Evolutionary conservation across 2,888 invertebrate genomes (phyloP).

Genomic region (Eucera pruinosa): DNA sequence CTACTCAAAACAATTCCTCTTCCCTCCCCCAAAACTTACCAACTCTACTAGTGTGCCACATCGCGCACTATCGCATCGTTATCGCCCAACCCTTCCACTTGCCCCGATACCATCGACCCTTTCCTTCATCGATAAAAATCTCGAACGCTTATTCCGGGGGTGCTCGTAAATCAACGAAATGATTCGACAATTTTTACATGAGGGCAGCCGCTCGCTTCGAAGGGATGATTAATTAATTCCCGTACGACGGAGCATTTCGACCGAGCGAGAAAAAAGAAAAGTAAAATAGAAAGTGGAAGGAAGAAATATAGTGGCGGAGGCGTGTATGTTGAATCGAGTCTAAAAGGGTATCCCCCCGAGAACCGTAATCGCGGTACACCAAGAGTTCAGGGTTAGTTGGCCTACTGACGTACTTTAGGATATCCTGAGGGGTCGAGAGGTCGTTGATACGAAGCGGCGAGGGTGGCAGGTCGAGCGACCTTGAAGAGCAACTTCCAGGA

Average conservation of each 20-base stretch:
- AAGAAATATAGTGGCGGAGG: not conserved
- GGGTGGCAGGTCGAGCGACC: constrained; percentile 78
- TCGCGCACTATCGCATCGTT: no score
- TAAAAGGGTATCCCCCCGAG: constrained; percentile 34
- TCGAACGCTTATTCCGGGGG: not conserved
- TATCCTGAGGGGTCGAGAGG: constrained; percentile 78
- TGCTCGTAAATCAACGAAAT: constrained; percentile 44
- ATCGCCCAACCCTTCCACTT: no score
- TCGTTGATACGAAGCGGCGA: constrained; percentile 79
- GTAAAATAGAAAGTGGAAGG: not conserved
- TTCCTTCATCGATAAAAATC: constrained; percentile 18
- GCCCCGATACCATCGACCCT: not conserved
- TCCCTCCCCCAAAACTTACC: no score
- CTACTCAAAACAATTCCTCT: no score
- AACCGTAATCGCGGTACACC: constrained; percentile 37
- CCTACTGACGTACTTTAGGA: constrained; percentile 82
- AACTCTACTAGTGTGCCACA: no score
- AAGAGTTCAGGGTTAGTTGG: constrained; percentile 75
- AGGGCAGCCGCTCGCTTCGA: not conserved
- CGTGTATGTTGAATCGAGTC: constrained; percentile 2
- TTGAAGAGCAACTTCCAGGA: constrained; percentile 78
- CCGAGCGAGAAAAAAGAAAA: not conserved
- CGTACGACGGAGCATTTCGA: not conserved
- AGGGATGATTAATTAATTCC: constrained; percentile 41
- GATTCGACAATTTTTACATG: constrained; percentile 33